Conservation (phyloP, 2,797 vertebrate species). For the Galaxias olidus region DNA sequence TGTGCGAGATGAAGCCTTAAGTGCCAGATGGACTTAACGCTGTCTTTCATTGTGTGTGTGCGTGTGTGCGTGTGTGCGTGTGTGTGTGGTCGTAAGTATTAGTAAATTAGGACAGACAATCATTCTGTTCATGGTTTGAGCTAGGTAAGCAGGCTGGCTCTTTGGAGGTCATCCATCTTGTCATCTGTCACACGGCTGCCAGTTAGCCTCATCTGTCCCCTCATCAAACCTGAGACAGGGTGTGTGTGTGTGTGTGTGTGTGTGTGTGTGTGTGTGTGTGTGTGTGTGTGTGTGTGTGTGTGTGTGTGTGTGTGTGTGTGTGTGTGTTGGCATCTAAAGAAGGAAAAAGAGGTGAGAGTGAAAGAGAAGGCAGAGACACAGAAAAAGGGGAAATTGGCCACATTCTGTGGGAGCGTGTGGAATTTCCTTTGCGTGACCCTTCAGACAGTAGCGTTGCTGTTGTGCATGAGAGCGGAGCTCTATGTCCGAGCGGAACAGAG, state of each 20-base stretch:
- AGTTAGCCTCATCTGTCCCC: slow-evolving; percentile 34
- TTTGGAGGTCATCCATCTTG: slow-evolving; percentile 6
- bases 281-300: slow-evolving; percentile 1
- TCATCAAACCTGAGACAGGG: slow-evolving; percentile 15
- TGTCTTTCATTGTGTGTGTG: not conserved
- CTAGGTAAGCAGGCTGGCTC: not conserved
- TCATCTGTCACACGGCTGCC: slow-evolving; percentile 50
- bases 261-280: slow-evolving; percentile 3
- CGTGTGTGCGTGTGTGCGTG: not conserved
- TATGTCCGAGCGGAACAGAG: not conserved
- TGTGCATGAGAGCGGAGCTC: not conserved
- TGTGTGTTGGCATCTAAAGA: not conserved
- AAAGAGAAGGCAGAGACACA: not conserved
- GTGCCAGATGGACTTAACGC: too few relatives aligned
- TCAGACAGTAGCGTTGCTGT: slow-evolving; percentile 39
- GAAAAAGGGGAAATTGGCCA: slow-evolving; percentile 35
- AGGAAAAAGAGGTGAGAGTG: too few relatives aligned
- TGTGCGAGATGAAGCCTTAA: too few relatives aligned
- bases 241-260: not conserved
- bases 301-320: slow-evolving; percentile 2
- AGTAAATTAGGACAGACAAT: not conserved
- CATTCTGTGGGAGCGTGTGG: slow-evolving; percentile 64
- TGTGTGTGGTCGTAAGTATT: not conserved
- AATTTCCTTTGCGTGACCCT: slow-evolving; percentile 51
- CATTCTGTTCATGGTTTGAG: not conserved